These are phyloP conservation scores for Drosophila mettleri DNA, from an alignment of 2,888 invertebrate genomes.

Conservation along the genomic window DNA sequence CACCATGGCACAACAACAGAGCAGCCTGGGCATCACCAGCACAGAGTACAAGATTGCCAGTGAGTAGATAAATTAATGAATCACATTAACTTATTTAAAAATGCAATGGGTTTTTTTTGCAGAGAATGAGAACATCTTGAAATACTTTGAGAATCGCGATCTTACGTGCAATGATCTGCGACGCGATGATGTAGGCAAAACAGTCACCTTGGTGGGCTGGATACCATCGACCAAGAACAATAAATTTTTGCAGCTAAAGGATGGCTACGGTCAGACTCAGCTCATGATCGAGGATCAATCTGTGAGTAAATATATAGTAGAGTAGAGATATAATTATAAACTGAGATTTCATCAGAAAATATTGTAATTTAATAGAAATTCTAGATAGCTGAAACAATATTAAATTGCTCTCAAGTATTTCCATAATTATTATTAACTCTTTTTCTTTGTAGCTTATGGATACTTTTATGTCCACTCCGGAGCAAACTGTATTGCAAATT, in stretches of 20 bases:
- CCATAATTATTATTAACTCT: not conserved
- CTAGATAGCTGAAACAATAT: not conserved
- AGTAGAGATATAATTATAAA: too few species aligned
- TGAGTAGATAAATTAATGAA: slow-evolving; percentile 58
- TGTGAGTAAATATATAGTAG: slow-evolving; percentile 58
- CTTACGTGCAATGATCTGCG: slow-evolving; percentile 85
- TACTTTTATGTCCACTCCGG: slow-evolving; percentile 75
- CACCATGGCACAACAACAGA: slow-evolving; percentile 80
- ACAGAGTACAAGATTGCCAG: slow-evolving; percentile 85
- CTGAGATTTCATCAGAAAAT: too few species aligned
- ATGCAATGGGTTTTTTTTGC: not conserved
- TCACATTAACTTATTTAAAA: not conserved
- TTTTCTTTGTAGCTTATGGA: slow-evolving; percentile 55
- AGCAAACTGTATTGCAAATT: slow-evolving; percentile 82
- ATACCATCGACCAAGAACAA: slow-evolving; percentile 81
- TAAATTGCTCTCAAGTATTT: not conserved
- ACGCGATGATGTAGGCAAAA: slow-evolving; percentile 81
- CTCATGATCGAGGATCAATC: slow-evolving; percentile 84
- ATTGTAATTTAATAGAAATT: not conserved
- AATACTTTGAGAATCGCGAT: slow-evolving; percentile 85
- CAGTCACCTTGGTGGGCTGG: slow-evolving; percentile 85
- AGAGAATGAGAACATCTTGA: slow-evolving; percentile 84
- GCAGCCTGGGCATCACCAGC: slow-evolving; percentile 83
- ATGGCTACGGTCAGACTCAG: slow-evolving; percentile 85
- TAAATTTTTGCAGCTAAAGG: slow-evolving; percentile 85